These are phyloP conservation scores for Temnothorax nylanderi DNA, from an alignment of 1,140 invertebrate genomes.

Conservation along the genomic window DNA sequence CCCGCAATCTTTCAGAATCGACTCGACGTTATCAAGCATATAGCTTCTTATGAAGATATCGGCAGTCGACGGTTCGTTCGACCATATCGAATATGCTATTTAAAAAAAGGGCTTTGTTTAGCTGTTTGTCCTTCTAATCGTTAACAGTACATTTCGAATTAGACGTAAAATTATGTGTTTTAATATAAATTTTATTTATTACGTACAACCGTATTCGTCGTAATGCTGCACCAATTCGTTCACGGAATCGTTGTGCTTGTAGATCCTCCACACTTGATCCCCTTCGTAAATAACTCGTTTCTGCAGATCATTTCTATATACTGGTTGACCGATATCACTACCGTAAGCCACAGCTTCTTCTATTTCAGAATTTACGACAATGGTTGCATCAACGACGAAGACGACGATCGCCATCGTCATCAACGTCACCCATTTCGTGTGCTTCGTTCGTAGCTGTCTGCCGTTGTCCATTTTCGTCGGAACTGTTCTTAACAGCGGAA, in stretches of 20 bases:
- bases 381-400: slow-evolving; percentile 19
- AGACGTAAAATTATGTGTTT: not conserved
- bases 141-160: not conserved
- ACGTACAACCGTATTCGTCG: slow-evolving; percentile 43
- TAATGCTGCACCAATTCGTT: slow-evolving; percentile 78
- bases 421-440: slow-evolving; percentile 53
- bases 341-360: not conserved
- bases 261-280: slow-evolving; percentile 85
- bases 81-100: slow-evolving; percentile 3
- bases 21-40: not conserved
- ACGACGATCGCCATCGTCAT: slow-evolving; percentile 48
- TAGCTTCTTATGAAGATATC: not conserved
- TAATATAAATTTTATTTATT: slow-evolving; percentile 33
- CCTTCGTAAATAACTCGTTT: slow-evolving; percentile 85
- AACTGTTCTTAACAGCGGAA: slow-evolving; percentile 60
- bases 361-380: not conserved
- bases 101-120: slow-evolving; percentile 72
- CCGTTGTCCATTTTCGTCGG: slow-evolving; percentile 60
- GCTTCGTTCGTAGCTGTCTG: slow-evolving; percentile 24
- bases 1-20: no score
- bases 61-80: not conserved
- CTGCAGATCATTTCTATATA: slow-evolving; percentile 58
- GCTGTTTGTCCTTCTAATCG: not conserved
- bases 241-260: slow-evolving; percentile 51
- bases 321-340: not conserved